Evolutionary conservation across 2,113 vertebrate genomes (phyloP), one percentile per base, ranked within the genome.

Genomic region (Naja naja): DNA sequence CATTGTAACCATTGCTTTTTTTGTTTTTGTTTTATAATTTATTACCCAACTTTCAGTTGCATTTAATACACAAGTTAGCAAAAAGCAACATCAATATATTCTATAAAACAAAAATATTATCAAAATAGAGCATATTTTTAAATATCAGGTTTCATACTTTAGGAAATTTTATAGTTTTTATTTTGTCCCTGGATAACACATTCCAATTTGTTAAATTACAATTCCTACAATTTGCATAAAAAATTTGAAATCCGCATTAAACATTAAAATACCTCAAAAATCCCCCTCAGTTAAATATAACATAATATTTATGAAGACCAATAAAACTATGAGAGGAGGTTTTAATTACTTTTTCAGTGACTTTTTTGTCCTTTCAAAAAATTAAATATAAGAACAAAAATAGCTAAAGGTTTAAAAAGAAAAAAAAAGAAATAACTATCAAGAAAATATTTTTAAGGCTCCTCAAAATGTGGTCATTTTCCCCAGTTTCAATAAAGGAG

Each of bases 221-320:
- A 92, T 95, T 95, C 92, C 87, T 90, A 95, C 95, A 91, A 92
- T 25, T 95, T 47, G 90, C 64, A 91, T 94, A 55, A 74, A 92
- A 95, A 90, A 4, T 27, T 60, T 94, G 92, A 93, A 95, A 96
- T 94, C 93, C 53, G 90, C 92, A 94, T 94, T 95, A 95, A 91
- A 85, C 87, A 96, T 94, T 87, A 93, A 94, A 25, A 81, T 39
- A 87, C 8, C 5, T n/a, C 94, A 97, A 96, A 85, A 96, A 94
- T 96, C 53, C 90, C 92, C 18, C 55, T 45, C 95, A 96, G 95
- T 96, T 97, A 97, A 97, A 98, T 97, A 95, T 94, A 97, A 92
- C 93, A 93, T 96, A 94, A 96, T 34, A 93, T 91, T 93, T 95
- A 94, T 94, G 85, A 91, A 95, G 95, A 95, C 92, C 93, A 95